A percentile compares a stretch with the other conserved stretches of the same genome.
These are phyloP conservation scores for Poicephalus gulielmi DNA, from an alignment of 2,113 vertebrate species.

Conservation along the genomic window DNA sequence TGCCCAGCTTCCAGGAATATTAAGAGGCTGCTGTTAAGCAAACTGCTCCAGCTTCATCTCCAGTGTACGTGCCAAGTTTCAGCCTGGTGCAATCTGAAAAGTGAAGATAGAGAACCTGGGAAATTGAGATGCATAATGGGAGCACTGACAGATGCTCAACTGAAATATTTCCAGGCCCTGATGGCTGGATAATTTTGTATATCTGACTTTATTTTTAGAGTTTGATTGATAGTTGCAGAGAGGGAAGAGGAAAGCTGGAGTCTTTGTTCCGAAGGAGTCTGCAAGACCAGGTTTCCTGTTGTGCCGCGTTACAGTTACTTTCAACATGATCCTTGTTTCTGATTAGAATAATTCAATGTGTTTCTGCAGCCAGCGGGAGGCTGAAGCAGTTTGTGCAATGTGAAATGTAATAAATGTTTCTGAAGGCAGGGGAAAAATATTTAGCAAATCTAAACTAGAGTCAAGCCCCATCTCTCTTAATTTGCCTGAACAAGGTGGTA, in stretches of 20 bases:
- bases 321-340: not conserved
- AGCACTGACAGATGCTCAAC: constrained; percentile 21
- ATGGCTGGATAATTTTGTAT: constrained; percentile 18
- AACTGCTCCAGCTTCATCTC: not conserved
- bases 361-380: constrained; percentile 21
- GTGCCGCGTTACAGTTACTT: not conserved
- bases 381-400: constrained; percentile 10
- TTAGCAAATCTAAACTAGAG: constrained; percentile 47
- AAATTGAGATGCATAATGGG: not conserved
- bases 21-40: constrained; percentile 15
- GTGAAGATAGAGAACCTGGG: constrained; percentile 23
- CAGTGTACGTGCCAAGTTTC: constrained; percentile 2
- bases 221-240: not conserved
- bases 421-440: constrained; percentile 48
- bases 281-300: not conserved
- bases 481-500: constrained; percentile 6
- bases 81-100: constrained; percentile 28
- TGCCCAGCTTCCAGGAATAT: not conserved
- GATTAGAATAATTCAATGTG: not conserved
- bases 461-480: constrained; percentile 22
- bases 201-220: constrained; percentile 39
- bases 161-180: constrained; percentile 20
- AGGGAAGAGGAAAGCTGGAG: constrained; percentile 9
- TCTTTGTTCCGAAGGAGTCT: constrained; percentile 1
- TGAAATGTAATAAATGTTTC: constrained; percentile 46